These are phyloP conservation scores for Ammospiza caudacuta DNA, from an alignment of 2,113 vertebrate species.

Conservation along the genomic window DNA sequence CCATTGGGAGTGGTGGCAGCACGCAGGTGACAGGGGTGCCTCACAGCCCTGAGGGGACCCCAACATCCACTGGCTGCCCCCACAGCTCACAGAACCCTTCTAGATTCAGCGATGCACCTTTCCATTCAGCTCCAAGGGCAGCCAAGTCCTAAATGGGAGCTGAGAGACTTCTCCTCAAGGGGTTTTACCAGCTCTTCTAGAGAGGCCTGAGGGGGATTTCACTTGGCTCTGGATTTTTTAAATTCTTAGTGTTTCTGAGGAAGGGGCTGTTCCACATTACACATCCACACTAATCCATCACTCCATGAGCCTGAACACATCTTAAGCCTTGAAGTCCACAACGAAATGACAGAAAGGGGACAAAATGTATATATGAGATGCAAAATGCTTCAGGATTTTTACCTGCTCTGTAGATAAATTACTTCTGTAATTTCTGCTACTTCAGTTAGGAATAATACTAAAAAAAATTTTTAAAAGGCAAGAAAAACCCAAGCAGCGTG, in stretches of 20 bases:
- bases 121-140: neutral
- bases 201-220: neutral
- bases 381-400: neutral
- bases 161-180: neutral
- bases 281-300: neutral
- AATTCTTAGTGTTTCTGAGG: neutral
- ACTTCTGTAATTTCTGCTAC: neutral
- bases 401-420: neutral
- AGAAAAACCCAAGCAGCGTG: rapidly evolving
- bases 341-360: neutral
- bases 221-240: neutral
- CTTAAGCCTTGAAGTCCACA: neutral
- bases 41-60: neutral
- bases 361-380: neutral
- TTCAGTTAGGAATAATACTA: neutral
- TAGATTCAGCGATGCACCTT: neutral
- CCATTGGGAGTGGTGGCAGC: neutral
- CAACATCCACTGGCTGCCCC: neutral
- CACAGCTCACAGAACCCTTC: neutral
- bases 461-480: neutral
- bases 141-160: neutral
- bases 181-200: neutral
- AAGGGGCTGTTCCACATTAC: neutral
- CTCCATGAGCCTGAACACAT: neutral
- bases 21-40: rapidly evolving